Base-by-base conservation (phyloP, 2,113 vertebrate species). In the Cyprinodon variegatus region DNA sequence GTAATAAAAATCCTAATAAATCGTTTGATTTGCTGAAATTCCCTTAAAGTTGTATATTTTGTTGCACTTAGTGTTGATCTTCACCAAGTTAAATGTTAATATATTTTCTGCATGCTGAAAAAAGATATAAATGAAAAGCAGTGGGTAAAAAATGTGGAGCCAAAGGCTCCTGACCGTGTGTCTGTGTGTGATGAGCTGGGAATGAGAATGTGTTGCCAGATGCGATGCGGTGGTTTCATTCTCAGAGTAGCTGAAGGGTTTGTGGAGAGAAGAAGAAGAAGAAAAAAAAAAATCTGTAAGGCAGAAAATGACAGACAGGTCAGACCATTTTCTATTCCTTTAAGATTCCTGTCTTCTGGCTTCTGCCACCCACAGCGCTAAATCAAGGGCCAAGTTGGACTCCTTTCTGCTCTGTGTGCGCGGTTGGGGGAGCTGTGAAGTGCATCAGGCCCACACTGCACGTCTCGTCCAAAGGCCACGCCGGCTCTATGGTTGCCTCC, bases 281-380 rank as follows among this genome's bases (percentile, higher is more conserved):
- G 29, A 29, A 29, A 39, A 50, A 43, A 17, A 61, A 76, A 10
- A 76, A 53, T 15, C 65, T 59, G 79, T 36, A 36, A 77, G 76
- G 69, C 77, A 76, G 65, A 71, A 78, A 77, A 65, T 57, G 74
- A 83, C 74, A 79, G 72, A 83, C 71, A 38, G 70, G 59, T 84
- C 74, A 62, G 71, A 40, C 61, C 69, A 39, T 75, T 79, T 41
- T 80, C 15, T 73, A 0, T 70, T 82, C 76, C 80, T 83, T 82
- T 80, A 66, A 74, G 76, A 82, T 74, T 76, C 74, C 61, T 64
- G 65, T 74, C 74, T 76, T 73, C 79, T 83, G 74, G 40, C 79
- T 82, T 68, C 68, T 83, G 76, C 82, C 89, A 63, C 89, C 87
- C 80, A 86, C 87, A 41, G 83, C 0, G 78, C 60, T 77, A 87